Evolutionary conservation across 2,888 invertebrate genomes (phyloP), one percentile per base, ranked within the genome.

Genomic region (Lasioglossum morio): DNA sequence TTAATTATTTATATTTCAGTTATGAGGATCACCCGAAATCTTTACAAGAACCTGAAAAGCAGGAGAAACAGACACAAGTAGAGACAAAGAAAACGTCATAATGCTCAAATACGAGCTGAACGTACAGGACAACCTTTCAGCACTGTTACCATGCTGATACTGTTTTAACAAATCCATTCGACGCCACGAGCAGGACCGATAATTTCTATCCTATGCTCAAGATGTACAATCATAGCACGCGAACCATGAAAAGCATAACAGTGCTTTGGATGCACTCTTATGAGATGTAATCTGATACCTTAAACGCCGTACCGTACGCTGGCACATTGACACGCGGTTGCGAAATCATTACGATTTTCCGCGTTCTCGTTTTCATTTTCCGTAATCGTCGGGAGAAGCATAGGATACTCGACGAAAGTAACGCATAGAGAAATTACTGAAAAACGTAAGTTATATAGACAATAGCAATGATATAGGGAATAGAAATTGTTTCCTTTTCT

Each of bases 11-110:
- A 87, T 87, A 75, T 94, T 95, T 77, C 92, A 97, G 97, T 76
- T 97, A 97, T 94, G 97, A 97, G 95, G 97, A 97, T 95, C 96
- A 97, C 94, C 97, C 97, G 93, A 92, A 95, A 92, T 93, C 95
- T 90, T 93, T 72, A 12, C 94, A 92, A 91, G 92, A 95, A 92
- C 84, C 95, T 89, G 91, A 95, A 92, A 92, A 89, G 43, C 72
- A 77, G 27, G 73, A 63, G 7, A 63, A 73, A 60, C 87, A 92
- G 53, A 81, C 84, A 30, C 92, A 91, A 88, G 83, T 88, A 81
- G 93, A 93, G 30, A 86, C 85, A 12, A 93, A 93, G 81, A 94
- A 94, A 73, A 94, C 94, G 34, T 93, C 94, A 91, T 94, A 93
- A 92, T 84, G 70, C 60, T 82, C 57, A 27, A 27, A 40, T 79